Base-by-base conservation (phyloP, 2,888 invertebrate species). In the Drosophila anomalata region DNA sequence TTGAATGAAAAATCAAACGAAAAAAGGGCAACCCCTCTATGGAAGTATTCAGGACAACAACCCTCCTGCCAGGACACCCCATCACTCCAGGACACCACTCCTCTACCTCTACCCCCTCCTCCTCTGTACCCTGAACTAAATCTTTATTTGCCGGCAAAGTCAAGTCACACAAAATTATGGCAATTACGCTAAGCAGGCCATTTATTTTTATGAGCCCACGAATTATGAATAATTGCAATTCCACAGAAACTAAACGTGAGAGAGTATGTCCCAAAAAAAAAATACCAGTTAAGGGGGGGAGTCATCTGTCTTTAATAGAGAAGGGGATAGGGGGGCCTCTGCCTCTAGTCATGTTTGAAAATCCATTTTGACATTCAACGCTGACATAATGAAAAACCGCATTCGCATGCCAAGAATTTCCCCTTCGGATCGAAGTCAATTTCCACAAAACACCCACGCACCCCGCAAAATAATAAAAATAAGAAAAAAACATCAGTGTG, bases 141-240 rank as follows among this genome's bases (percentile, higher is more conserved):
- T 55, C 24, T 46, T 36, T 31, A 47, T 46, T 33, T 39, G 20
- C 20, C 12, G 42, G 42, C 57, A 73, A 72, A 79, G 75, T 77
- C 86, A 82, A 82, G 84, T 87, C 78, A 76, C 76, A 84, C 81
- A 68, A 86, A 87, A 83, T 87, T 84, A 87, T 82, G 82, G 82
- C 82, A 82, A 82, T 82, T 83, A 83, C 87, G 87, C 78, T 83
- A 83, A 83, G 87, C 82, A 83, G 84, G 46, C 78, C 78, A 83
- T 83, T 83, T 83, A 83, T 87, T 87, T 83, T 83, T 83, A 83
- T 87, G 82, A 84, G 81, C 87, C 82, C 78, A 83, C 84, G 82
- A 82, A 87, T 82, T 82, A 82, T 82, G 87, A 82, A 82, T 82
- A 82, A 82, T 82, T 82, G 82, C 78, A 75, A 50, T 55, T 66